Evolutionary conservation across 2,888 invertebrate genomes (phyloP), one percentile per base, ranked within the genome.

Genomic region (Nowickia ferox): DNA sequence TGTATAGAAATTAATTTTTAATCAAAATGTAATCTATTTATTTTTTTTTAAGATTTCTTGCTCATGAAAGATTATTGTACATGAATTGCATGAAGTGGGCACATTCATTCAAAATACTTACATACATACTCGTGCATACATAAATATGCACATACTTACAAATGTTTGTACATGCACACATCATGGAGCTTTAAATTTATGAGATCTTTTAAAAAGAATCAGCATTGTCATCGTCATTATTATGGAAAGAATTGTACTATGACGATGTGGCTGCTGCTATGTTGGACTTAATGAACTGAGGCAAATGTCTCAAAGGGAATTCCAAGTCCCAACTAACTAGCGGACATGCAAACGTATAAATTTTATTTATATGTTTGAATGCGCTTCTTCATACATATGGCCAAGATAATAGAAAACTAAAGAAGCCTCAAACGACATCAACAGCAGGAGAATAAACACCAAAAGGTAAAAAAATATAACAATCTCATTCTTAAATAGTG

Each of bases 231-330:
- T 66, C 44, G 10, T 61, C 66, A 66, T 80, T 63, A 66, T 59
- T 65, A 80, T 53, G 38, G 38, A 42, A 85, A 77, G 82, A 57
- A 84, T 81, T 55, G 40, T 46, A 74, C 13, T 66, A 11, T 53
- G 48, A 17, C 44, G 76, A 44, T 63, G 46, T 69, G n/a, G 55
- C 55, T 42, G 79, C 57, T 72, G 19, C 42, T 61, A 44, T 44
- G 38, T 42, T 78, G 48, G 72, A 53, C 78, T 77, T 85, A 85
- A 85, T 85, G 82, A 85, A 85, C 82, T 85, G 78, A 78, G 55
- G 82, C 85, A 85, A 81, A 85, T 82, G 81, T 85, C 85, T 85
- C 78, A 65, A 82, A 85, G 85, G 85, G 85, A 81, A 85, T 85
- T 85, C 77, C 85, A 80, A 72, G 44, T 19, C 11, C 74, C 68